Evolutionary conservation across 2,888 invertebrate genomes (phyloP).

Genomic region (Limnephilus marmoratus): DNA sequence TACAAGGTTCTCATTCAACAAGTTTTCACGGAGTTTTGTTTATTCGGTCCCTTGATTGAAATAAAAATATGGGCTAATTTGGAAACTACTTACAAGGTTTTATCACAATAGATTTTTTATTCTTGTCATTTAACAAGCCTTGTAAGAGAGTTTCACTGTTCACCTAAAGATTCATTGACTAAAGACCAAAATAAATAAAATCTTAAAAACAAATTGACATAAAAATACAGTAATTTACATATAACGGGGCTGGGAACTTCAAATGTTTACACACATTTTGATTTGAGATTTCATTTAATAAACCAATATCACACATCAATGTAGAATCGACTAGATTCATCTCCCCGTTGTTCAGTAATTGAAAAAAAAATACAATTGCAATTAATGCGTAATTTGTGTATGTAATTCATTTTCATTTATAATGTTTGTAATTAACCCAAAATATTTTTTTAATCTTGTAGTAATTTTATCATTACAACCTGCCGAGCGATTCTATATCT

Average conservation of each 20-base stretch:
- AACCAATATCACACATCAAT: background rate
- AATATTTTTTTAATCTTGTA: background rate
- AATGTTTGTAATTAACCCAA: background rate
- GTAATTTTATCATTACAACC: no score
- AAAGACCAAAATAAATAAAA: background rate
- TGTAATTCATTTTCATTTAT: background rate
- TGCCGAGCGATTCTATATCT: no score
- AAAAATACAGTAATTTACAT: background rate
- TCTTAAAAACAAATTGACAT: background rate
- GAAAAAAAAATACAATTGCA: background rate
- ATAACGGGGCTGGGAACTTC: background rate
- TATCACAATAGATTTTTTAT: background rate
- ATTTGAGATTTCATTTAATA: background rate
- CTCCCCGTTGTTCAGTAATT: background rate
- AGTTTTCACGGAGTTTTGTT: background rate
- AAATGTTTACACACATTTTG: background rate
- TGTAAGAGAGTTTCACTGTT: background rate
- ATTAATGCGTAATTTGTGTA: background rate
- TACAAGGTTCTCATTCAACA: background rate
- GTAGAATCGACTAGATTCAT: background rate
- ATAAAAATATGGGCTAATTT: background rate
- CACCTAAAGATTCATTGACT: background rate
- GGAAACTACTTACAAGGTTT: background rate
- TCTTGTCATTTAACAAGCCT: background rate
- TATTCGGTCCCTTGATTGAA: background rate